These are phyloP conservation scores for Microchrysa polita DNA, from an alignment of 2,888 invertebrate species.

Conservation along the genomic window DNA sequence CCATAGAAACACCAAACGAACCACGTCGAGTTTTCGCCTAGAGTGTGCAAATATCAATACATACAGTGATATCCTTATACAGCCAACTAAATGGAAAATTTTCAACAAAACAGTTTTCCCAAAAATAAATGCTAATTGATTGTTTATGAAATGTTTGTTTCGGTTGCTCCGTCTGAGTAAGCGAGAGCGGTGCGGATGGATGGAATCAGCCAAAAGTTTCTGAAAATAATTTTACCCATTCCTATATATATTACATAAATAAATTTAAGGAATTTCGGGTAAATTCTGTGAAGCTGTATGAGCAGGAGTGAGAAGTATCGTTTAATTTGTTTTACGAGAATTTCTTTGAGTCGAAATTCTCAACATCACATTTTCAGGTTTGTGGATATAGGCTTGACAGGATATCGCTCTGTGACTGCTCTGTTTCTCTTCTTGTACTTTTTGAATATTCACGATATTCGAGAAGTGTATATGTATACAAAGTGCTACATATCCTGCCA, in stretches of 20 bases:
- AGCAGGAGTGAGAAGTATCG: no score
- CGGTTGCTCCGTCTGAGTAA: no score
- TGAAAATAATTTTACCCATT: no score
- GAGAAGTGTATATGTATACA: background rate
- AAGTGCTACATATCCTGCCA: background rate
- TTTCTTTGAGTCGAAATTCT: no score
- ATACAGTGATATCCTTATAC: background rate
- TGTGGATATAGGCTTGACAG: no score
- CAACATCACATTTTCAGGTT: no score
- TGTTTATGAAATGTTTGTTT: background rate
- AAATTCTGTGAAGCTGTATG: background rate
- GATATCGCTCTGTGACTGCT: no score
- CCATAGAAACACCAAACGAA: background rate
- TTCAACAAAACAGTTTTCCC: background rate
- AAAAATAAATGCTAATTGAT: slow-evolving; percentile 19
- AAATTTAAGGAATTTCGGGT: background rate
- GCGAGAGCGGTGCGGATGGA: no score
- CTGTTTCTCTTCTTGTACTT: background rate
- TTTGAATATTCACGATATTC: slow-evolving; percentile 11
- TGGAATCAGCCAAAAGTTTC: no score
- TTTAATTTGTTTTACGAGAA: no score
- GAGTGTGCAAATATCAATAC: background rate
- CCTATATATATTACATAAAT: background rate
- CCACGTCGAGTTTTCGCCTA: no score
- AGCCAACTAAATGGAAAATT: slow-evolving; percentile 5